phyloP scores from a whole-genome alignment of 2,113 vertebrate species.

The Pithys albifrons region DNA sequence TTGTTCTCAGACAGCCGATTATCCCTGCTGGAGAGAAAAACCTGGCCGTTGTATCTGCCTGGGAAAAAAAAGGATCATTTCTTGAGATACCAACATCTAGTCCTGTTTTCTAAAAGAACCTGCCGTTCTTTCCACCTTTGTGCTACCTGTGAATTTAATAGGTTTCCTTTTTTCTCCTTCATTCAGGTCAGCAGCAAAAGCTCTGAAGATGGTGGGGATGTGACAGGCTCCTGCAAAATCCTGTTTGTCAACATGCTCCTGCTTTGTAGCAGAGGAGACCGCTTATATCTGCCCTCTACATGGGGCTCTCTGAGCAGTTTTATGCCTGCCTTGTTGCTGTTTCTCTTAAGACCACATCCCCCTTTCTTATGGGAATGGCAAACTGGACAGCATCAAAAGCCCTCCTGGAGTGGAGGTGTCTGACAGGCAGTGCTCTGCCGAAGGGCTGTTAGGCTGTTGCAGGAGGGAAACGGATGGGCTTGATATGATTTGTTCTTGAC shows the following conservation, averaged over 20 bases:
- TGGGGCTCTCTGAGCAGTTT: background rate
- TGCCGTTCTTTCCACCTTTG: background rate
- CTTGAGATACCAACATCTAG: background rate
- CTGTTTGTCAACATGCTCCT: background rate
- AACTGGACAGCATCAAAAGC: background rate
- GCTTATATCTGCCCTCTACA: background rate
- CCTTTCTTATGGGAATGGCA: background rate
- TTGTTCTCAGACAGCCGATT: background rate
- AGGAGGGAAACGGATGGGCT: conserved; percentile 11
- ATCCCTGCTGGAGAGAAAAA: background rate
- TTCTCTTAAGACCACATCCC: background rate
- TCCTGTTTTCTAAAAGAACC: background rate
- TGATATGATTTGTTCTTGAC: conserved; percentile 49
- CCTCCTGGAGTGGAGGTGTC: background rate
- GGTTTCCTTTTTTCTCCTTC: background rate
- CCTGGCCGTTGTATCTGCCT: background rate
- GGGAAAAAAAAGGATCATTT: background rate
- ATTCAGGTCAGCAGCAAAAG: background rate
- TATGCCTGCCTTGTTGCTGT: background rate
- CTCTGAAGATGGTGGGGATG: background rate
- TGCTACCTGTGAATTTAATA: background rate
- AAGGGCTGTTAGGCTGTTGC: background rate
- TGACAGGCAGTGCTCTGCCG: background rate
- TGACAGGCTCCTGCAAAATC: background rate
- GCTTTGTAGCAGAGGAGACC: background rate